Percentiles rank a stretch among this genome's conserved stretches.
Conservation (phyloP, 2,113 vertebrate species). For the Oncorhynchus mykiss region DNA sequence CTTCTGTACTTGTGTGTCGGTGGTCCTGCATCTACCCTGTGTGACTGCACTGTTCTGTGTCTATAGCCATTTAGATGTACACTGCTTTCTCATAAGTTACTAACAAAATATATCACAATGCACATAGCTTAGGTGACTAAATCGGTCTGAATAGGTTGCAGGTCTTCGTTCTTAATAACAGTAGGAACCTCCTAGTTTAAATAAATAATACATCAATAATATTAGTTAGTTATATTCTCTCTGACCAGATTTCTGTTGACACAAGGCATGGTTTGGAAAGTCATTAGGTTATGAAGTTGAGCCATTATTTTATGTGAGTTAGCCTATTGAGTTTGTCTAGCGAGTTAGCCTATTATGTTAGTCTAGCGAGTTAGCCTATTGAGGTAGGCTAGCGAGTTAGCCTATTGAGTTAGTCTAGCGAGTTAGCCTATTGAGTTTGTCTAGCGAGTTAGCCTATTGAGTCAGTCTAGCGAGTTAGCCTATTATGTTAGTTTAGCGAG, state of each 20-base stretch:
- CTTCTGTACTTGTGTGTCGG: constrained; percentile 31
- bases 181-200: too few species aligned
- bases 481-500: background rate
- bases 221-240: too few species aligned
- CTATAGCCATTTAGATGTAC: constrained; percentile 47
- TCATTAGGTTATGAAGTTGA: too few species aligned
- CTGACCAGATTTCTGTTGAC: too few species aligned
- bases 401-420: background rate
- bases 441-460: background rate
- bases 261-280: too few species aligned
- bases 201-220: too few species aligned
- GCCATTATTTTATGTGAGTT: too few species aligned
- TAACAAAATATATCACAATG: constrained; percentile 23
- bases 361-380: background rate
- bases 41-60: constrained; percentile 46
- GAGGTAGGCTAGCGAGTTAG: too few species aligned
- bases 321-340: too few species aligned
- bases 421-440: background rate
- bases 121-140: too few species aligned
- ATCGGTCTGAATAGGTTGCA: background rate
- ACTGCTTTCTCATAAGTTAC: constrained; percentile 71
- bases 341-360: too few species aligned
- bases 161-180: background rate
- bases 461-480: background rate
- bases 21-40: constrained; percentile 46